Evolutionary conservation across 92 coral and sea anemone genomes (phyloP), one percentile per base, ranked within the genome.

Genomic region (Virgularia gustaviana): DNA sequence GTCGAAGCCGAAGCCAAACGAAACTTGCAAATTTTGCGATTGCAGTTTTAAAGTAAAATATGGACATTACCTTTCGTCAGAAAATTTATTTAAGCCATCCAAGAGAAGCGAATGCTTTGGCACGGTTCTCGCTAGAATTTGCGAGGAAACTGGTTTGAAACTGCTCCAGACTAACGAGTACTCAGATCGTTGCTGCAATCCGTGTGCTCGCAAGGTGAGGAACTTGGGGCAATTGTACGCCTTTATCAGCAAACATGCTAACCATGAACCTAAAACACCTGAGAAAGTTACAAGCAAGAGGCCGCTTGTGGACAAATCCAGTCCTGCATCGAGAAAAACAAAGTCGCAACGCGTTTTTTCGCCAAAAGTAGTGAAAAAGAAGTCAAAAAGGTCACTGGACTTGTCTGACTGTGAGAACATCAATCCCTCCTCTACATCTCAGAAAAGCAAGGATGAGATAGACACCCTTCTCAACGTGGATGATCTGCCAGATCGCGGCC

Each of bases 81-180:
- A 10, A 22, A 80, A 73, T 73, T 52, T 80, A 53, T 80, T 80
- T 28, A 63, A 73, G 66, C 80, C 63, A 1, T 80, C 76, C 18
- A 19, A 39, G 9, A 62, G 71, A 49, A 49, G 65, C 27, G 85
- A 73, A 53, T 42, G 81, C 38, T 37, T 71, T 23, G 80, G 85
- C 33, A 64, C 72, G 32, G 36, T 72, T 49, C 71, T 36, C 61
- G 27, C 30, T 22, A 29, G n/a, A 31, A 13, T 41, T 15, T 24
- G 73, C 20, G 65, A 45, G 24, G 65, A 55, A n/a, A 23, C 64
- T 38, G 68, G 61, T 12, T 13, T 36, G 27, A 47, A 54, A 2
- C 22, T 80, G n/a, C 22, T 28, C 2, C 25, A 61, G 30, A 32
- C 36, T 31, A 18, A 49, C 13, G 72, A 73, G 10, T 51, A 30